These are phyloP conservation scores for Syrrhaptes paradoxus DNA, from an alignment of 2,113 vertebrate species.

Conservation along the genomic window DNA sequence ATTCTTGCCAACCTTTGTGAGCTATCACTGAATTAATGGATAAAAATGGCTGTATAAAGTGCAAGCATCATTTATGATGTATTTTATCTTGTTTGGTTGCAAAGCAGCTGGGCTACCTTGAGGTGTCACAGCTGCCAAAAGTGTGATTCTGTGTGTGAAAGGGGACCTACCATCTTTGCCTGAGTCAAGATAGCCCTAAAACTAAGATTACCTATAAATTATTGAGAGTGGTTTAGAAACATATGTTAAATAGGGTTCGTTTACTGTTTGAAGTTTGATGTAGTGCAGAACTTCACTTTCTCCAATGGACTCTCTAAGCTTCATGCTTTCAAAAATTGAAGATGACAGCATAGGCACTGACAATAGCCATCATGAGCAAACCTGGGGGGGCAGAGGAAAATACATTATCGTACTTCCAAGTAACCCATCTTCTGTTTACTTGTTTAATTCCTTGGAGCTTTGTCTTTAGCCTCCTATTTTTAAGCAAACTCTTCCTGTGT, in stretches of 20 bases:
- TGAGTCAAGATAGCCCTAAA: background rate
- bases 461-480: background rate
- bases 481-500: background rate
- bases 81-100: conserved; percentile 31
- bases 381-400: background rate
- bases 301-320: background rate
- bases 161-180: background rate
- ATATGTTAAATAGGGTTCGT: background rate
- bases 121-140: background rate
- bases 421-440: background rate
- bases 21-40: background rate
- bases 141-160: too few species aligned
- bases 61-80: background rate
- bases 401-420: background rate
- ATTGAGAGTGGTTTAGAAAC: background rate
- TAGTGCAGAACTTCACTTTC: background rate
- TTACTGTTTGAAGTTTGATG: background rate
- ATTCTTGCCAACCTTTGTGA: conserved; percentile 1
- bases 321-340: background rate
- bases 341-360: background rate
- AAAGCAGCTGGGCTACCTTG: background rate
- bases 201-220: background rate
- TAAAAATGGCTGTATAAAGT: conserved; percentile 33
- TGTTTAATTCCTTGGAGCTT: background rate
- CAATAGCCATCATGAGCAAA: background rate